Conservation (phyloP, 2,888 invertebrate genomes). For the Daptonema setosum region DNA sequence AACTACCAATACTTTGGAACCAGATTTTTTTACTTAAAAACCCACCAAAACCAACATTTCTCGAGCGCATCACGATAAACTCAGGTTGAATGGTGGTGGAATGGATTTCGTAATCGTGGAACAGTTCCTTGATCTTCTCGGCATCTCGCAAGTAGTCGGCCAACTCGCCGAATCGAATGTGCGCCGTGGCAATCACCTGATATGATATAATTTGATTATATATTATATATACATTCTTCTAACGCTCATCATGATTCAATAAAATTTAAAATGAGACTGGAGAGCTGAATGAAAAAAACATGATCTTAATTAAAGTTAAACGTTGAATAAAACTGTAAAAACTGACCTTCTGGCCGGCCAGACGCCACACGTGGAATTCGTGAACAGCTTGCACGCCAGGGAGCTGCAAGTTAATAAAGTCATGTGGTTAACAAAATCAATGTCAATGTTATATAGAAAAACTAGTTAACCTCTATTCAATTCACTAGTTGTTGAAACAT, state of each 20-base stretch:
- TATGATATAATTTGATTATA: neutral
- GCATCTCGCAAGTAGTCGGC: conserved; percentile 30
- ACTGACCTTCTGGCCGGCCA: conserved; percentile 30
- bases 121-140: conserved; percentile 29
- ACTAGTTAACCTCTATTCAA: too few relatives aligned
- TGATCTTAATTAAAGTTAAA: too few relatives aligned
- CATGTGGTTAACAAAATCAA: too few relatives aligned
- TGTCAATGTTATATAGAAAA: too few relatives aligned
- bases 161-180: conserved; percentile 30
- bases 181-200: conserved; percentile 10
- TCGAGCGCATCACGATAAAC: conserved; percentile 13
- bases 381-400: conserved; percentile 32
- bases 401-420: conserved; percentile 26
- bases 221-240: too few relatives aligned
- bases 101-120: conserved; percentile 35
- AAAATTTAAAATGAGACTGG: too few relatives aligned
- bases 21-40: too few relatives aligned
- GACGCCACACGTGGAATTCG: conserved; percentile 34
- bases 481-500: too few relatives aligned
- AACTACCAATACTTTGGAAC: too few relatives aligned
- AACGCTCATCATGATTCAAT: too few relatives aligned
- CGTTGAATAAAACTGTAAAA: neutral
- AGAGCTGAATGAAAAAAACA: too few relatives aligned
- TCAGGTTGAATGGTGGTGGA: conserved; percentile 36
- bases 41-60: neutral